phyloP scores from a whole-genome alignment of 2,888 invertebrate genomes.

The Leptogaster cylindrica region DNA sequence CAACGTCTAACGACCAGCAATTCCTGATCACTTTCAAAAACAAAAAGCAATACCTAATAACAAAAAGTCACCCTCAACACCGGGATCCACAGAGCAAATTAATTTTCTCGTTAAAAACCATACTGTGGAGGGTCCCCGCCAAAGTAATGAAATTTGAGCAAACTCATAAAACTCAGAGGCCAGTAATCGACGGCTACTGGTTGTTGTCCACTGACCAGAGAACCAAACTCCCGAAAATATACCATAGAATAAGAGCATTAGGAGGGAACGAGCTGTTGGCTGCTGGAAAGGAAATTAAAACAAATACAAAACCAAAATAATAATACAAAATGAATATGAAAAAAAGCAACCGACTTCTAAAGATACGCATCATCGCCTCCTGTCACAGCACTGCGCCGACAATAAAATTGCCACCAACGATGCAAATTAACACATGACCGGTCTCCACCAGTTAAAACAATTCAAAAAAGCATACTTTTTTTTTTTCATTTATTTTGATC shows the following conservation, averaged over 20 bases:
- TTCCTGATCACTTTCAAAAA: conserved; percentile 15
- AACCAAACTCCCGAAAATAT: background rate
- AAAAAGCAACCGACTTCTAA: no score
- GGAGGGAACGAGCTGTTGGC: background rate
- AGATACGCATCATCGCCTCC: conserved; percentile 17
- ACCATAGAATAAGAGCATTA: conserved; percentile 1
- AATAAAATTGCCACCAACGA: conserved; percentile 17
- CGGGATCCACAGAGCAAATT: background rate
- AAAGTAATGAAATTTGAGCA: conserved; percentile 32
- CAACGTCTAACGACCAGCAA: background rate
- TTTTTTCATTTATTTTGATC: conserved; percentile 14
- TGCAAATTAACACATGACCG: conserved; percentile 16
- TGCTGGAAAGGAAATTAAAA: no score
- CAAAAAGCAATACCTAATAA: no score
- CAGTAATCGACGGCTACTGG: conserved; percentile 5
- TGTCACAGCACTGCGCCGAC: background rate
- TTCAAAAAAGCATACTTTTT: background rate
- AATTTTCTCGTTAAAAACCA: conserved; percentile 8
- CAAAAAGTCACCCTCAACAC: background rate
- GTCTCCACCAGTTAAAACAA: background rate
- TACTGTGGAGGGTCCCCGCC: conserved; percentile 23
- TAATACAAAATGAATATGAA: no score
- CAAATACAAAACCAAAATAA: no score
- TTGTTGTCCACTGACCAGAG: background rate
- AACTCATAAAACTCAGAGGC: conserved; percentile 24